Conservation (phyloP, 2,113 vertebrate species). For the Clupea harengus region DNA sequence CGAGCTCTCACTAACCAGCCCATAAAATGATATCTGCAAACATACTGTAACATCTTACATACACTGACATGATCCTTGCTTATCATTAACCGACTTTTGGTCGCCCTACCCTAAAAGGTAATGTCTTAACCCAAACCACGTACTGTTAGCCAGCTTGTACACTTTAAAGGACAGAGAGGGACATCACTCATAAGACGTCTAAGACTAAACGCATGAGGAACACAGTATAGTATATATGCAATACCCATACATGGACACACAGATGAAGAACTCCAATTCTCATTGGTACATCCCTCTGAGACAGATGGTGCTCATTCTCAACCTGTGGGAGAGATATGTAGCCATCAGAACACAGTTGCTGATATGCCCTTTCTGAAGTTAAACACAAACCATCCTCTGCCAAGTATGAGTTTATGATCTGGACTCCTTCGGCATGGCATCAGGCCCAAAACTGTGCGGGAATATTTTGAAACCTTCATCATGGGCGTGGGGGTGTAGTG, state of each 20-base stretch:
- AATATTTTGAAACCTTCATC: not conserved
- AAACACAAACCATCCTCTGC: not conserved
- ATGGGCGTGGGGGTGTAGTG: not conserved
- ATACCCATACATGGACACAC: not conserved
- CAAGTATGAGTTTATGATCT: conserved; percentile 1
- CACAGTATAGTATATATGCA: not conserved
- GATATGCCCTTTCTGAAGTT: not conserved
- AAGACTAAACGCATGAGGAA: not conserved
- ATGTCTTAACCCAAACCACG: not conserved
- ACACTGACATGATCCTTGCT: not conserved
- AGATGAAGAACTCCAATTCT: not conserved
- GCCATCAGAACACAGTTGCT: not conserved
- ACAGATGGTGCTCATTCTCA: conserved; percentile 7
- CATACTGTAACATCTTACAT: not conserved
- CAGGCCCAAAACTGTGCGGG: not conserved
- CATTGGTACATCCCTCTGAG: not conserved
- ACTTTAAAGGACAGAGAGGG: not conserved
- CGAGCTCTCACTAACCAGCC: not conserved
- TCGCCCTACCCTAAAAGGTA: not conserved
- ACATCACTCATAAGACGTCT: not conserved
- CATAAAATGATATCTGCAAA: not conserved
- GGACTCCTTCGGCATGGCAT: not conserved
- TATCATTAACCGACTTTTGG: not conserved
- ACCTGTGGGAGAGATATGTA: not conserved
- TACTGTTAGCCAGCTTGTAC: not conserved